Evolutionary conservation across 2,797 vertebrate genomes (phyloP).

Genomic region (Loriculus beryllinus): DNA sequence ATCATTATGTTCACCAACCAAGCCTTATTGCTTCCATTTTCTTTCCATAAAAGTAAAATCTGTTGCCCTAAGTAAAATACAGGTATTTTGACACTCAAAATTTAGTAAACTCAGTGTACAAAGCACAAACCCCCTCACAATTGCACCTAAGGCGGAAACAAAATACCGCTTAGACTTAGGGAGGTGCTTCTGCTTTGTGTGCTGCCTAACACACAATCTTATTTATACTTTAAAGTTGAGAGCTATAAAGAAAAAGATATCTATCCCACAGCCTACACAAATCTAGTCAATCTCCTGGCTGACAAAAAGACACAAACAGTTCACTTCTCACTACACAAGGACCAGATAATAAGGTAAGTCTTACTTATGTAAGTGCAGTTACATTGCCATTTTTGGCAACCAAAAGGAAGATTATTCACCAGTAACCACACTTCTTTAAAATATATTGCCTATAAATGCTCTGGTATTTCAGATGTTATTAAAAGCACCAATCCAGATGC

Average conservation of each 20-base stretch:
- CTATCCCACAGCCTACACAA: not conserved
- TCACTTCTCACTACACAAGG: not conserved
- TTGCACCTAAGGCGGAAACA: not conserved
- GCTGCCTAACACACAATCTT: not conserved
- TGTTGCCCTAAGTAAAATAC: slow-evolving; percentile 21
- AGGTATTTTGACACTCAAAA: not conserved
- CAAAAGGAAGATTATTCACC: not conserved
- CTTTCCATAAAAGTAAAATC: slow-evolving; percentile 1
- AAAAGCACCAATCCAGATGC: not conserved
- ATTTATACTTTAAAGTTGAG: not conserved
- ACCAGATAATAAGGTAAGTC: not conserved
- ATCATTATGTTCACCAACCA: slow-evolving; percentile 55
- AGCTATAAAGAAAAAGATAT: not conserved
- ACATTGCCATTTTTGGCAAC: not conserved
- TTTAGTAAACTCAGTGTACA: not conserved
- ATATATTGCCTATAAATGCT: not conserved
- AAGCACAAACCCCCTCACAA: not conserved
- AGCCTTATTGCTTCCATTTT: slow-evolving; percentile 34
- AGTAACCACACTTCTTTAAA: not conserved
- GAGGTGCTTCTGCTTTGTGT: slow-evolving; percentile 4
- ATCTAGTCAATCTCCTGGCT: not conserved
- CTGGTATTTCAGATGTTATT: not conserved
- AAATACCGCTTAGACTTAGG: not conserved
- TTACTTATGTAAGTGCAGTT: not conserved
- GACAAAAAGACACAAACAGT: not conserved